A percentile compares a stretch with the other conserved stretches of the same genome.
These are phyloP conservation scores for Leucozona laternaria DNA, from an alignment of 2,888 invertebrate genomes.

Conservation along the genomic window DNA sequence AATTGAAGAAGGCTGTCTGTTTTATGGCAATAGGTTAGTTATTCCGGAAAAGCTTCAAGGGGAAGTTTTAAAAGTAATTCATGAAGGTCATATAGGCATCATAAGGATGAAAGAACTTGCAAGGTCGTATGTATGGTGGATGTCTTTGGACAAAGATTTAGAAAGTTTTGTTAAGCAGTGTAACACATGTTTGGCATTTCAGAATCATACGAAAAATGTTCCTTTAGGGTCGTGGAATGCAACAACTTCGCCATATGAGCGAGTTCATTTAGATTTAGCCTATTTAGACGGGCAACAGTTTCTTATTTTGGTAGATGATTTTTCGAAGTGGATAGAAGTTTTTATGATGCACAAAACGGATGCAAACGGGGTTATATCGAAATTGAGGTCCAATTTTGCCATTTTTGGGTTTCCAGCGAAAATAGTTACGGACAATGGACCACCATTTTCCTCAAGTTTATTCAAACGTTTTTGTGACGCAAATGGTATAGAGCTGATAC, in stretches of 20 bases:
- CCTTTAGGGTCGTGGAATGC: slow-evolving; percentile 25
- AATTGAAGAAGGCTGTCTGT: slow-evolving; percentile 3
- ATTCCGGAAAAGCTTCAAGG: background rate
- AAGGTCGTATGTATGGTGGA: slow-evolving; percentile 9
- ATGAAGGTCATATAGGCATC: slow-evolving; percentile 24
- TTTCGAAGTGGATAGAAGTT: slow-evolving; percentile 23
- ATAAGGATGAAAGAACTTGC: slow-evolving; percentile 11
- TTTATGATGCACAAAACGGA: slow-evolving; percentile 4
- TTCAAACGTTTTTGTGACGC: slow-evolving; percentile 1
- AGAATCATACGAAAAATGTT: background rate
- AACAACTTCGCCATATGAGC: slow-evolving; percentile 16
- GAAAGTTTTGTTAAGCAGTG: slow-evolving; percentile 2
- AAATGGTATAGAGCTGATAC: background rate
- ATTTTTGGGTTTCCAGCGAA: slow-evolving; percentile 21
- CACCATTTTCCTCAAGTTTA: slow-evolving; percentile 24
- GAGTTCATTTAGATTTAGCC: slow-evolving; percentile 16
- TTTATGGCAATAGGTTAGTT: slow-evolving; percentile 7
- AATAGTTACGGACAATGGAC: slow-evolving; percentile 28
- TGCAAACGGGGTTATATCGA: background rate
- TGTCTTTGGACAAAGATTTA: background rate
- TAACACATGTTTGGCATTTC: background rate
- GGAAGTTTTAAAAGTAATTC: slow-evolving; percentile 1
- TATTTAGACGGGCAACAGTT: slow-evolving; percentile 2
- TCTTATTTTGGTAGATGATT: slow-evolving; percentile 10
- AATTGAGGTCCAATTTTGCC: slow-evolving; percentile 1